These are phyloP conservation scores for Artemisiospiza belli DNA, from an alignment of 2,113 vertebrate genomes.

Conservation along the genomic window DNA sequence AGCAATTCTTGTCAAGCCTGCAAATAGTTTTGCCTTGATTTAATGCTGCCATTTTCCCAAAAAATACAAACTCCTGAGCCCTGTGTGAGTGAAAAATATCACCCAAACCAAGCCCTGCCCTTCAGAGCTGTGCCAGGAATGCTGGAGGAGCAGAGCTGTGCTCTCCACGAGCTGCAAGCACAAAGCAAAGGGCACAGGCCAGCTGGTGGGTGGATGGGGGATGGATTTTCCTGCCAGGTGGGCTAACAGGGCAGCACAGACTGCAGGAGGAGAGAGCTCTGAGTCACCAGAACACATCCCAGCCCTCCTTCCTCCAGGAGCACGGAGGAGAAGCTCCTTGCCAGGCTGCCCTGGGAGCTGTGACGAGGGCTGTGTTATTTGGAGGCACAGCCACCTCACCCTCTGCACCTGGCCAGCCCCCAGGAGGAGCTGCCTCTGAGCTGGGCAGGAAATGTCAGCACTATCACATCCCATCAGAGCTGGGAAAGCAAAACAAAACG, in stretches of 20 bases:
- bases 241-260: constrained; percentile 24
- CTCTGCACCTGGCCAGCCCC: not conserved
- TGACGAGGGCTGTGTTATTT: not conserved
- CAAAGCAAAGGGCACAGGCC: not conserved
- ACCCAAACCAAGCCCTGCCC: not conserved
- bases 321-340: not conserved
- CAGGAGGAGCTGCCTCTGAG: not conserved
- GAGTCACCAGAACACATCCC: not conserved
- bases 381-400: not conserved
- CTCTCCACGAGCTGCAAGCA: not conserved
- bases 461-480: not conserved
- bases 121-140: not conserved
- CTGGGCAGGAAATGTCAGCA: not conserved
- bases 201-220: not conserved
- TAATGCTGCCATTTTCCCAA: not conserved
- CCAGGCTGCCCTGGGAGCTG: not conserved
- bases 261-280: not conserved
- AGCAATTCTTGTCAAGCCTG: not conserved
- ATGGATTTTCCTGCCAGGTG: not conserved
- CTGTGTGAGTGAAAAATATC: not conserved
- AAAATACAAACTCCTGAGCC: not conserved
- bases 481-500: not conserved
- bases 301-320: not conserved
- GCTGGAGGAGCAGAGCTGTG: not conserved
- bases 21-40: not conserved